These are phyloP conservation scores for Ferdinandea cuprea DNA, from an alignment of 2,888 invertebrate genomes.

Conservation along the genomic window DNA sequence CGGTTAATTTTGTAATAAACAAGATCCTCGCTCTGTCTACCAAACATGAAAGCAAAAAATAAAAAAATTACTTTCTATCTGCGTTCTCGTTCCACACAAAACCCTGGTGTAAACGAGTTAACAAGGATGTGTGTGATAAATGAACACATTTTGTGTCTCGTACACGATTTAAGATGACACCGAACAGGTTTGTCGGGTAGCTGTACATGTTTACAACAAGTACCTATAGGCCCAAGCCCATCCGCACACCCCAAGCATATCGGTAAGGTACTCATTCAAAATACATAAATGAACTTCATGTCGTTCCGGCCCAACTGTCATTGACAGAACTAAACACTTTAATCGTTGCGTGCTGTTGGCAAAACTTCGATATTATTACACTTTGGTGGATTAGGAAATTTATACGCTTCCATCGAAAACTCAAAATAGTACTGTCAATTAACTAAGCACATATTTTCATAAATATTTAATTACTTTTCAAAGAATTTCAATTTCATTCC, in stretches of 20 bases:
- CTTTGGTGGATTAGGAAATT: slow-evolving; percentile 52
- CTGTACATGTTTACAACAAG: no score
- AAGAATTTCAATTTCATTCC: slow-evolving; percentile 70
- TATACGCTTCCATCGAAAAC: slow-evolving; percentile 3
- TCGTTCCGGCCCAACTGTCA: no score
- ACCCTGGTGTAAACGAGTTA: slow-evolving; percentile 13
- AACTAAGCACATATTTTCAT: slow-evolving; percentile 73
- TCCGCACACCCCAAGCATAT: no score
- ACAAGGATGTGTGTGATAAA: slow-evolving; percentile 19
- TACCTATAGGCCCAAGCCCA: no score
- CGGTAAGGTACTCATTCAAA: no score
- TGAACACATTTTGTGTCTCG: not conserved
- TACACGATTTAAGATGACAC: not conserved
- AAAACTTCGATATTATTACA: slow-evolving; percentile 60
- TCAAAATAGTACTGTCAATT: slow-evolving; percentile 60
- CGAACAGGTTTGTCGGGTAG: not conserved
- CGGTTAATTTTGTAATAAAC: slow-evolving; percentile 49
- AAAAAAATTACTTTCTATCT: not conserved
- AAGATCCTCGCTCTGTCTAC: slow-evolving; percentile 1
- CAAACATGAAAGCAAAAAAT: not conserved
- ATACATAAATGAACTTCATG: no score
- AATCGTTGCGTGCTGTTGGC: slow-evolving; percentile 54
- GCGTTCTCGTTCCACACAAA: not conserved
- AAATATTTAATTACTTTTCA: slow-evolving; percentile 74
- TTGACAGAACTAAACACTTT: slow-evolving; percentile 44